Percentiles rank a stretch among this genome's conserved stretches.
These are phyloP conservation scores for Lontra canadensis DNA, from an alignment of 2,113 vertebrate genomes.

Conservation along the genomic window DNA sequence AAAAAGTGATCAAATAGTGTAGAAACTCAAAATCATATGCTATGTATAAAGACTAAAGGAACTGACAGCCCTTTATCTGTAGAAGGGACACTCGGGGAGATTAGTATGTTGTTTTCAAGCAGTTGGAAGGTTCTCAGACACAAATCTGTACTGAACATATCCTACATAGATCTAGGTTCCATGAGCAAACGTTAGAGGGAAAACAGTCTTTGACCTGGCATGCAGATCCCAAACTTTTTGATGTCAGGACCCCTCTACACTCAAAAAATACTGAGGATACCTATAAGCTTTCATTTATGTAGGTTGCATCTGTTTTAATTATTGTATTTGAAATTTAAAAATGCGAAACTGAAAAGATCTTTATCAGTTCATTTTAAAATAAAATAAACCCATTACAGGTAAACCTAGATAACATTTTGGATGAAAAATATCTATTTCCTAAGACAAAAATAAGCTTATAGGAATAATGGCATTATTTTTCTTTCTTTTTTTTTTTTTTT, in stretches of 20 bases:
- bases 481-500: not conserved
- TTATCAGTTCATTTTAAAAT: not conserved
- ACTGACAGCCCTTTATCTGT: not conserved
- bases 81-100: not conserved
- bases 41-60: constrained; percentile 1
- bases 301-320: not conserved
- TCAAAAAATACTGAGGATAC: not conserved
- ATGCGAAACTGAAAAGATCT: not conserved
- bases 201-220: not conserved
- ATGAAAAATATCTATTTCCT: not conserved
- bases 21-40: constrained; percentile 17
- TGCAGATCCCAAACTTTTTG: not conserved
- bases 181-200: not conserved
- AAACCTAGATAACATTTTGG: not conserved
- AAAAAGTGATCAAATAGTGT: not conserved
- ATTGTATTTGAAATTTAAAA: constrained; percentile 18
- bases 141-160: not conserved
- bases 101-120: not conserved
- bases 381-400: not conserved
- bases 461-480: not conserved
- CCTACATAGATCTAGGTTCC: not conserved
- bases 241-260: not conserved
- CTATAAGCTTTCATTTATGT: not conserved
- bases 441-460: constrained; percentile 25
- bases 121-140: not conserved